Base-by-base conservation (phyloP, 1,140 invertebrate genomes). In the Nephotettix cincticeps region DNA sequence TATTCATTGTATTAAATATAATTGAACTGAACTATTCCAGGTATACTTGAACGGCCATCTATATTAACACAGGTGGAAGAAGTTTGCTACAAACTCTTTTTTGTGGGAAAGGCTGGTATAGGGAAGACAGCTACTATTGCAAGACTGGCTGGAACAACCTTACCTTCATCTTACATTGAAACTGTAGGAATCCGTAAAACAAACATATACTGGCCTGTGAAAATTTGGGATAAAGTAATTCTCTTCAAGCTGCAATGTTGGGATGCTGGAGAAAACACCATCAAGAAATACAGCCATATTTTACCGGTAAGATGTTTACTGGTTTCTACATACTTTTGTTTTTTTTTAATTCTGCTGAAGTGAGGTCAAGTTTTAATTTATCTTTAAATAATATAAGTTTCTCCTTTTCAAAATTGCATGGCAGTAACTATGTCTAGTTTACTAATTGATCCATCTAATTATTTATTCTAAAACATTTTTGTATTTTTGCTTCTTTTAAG, bases 221-320 rank as follows among this genome's bases (percentile, higher is more conserved):
- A 85, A 76, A 83, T 88, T 25, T 82, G 81, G 78, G 83, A 86
- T 36, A 82, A 86, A 77, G 79, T 83, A 11, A 82, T 87, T 19
- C 74, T 88, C 30, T 88, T 88, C 73, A 83, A 84, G 75, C 76
- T 88, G 11, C 84, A 87, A 73, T 84, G 88, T 51, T 88, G 86
- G 86, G 87, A 88, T 77, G 84, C 85, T 4, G 86, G 86, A 0
- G 86, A 87, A 40, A 81, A 79, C 36, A 82, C 83, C 45, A 76
- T 85, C 19, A 87, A 86, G 72, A 87, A 86, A 78, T 88, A 84
- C 77, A 85, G 84, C 73, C 86, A 88, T 71, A 85, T 88, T 73
- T 75, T 85, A 51, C 81, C 84, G 1, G 87, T 88, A 80, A 76
- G 80, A 79, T 64, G 1, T 68, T 25, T n/a, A n/a, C n/a, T n/a